Conservation (phyloP, 2,113 vertebrate genomes). For the Pterocles gutturalis region DNA sequence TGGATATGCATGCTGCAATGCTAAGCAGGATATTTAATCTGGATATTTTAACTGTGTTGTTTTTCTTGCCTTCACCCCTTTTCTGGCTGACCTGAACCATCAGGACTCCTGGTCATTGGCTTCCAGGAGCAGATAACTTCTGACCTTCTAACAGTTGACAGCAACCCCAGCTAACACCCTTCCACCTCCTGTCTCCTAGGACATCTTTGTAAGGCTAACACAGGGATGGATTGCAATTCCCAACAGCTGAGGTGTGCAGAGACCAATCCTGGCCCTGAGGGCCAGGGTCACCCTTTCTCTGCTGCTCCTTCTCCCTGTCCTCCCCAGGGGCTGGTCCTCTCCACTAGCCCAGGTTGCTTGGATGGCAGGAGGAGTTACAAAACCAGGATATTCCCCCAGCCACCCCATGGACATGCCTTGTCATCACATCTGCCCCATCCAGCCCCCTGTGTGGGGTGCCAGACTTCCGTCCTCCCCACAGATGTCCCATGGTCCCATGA, state of each 20-base stretch:
- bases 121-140: background rate
- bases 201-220: background rate
- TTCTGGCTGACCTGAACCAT: background rate
- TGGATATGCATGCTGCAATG: background rate
- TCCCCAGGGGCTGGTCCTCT: background rate
- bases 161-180: fast-evolving
- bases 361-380: background rate
- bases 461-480: background rate
- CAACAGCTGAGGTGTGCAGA: fast-evolving
- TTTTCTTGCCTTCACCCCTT: background rate
- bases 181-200: background rate
- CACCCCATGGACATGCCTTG: fast-evolving
- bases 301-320: background rate
- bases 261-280: background rate
- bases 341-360: background rate
- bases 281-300: background rate
- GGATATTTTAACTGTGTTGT: background rate
- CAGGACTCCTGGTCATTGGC: background rate
- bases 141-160: background rate
- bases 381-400: background rate
- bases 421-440: background rate
- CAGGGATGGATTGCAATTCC: fast-evolving
- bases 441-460: background rate
- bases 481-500: background rate
- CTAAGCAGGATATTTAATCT: background rate